These are phyloP conservation scores for Lordiphosa andalusiaca DNA, from an alignment of 2,888 invertebrate species.

Conservation along the genomic window DNA sequence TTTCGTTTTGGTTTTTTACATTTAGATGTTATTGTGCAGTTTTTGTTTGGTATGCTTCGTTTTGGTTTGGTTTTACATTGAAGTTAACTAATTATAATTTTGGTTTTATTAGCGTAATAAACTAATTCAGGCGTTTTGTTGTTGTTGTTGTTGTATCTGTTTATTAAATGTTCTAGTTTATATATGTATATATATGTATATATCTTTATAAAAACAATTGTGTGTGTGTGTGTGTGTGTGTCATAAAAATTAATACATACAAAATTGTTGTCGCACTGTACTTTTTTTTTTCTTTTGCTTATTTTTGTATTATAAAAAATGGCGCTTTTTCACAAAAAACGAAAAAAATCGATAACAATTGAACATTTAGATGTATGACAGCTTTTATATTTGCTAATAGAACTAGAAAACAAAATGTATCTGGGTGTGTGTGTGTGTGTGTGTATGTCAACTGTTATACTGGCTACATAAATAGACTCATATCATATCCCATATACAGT, in stretches of 20 bases:
- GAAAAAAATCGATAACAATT: constrained; percentile 50
- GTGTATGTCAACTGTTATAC: constrained; percentile 47
- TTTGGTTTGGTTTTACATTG: constrained; percentile 51
- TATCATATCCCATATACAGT: constrained; percentile 57
- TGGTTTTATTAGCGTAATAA: constrained; percentile 61
- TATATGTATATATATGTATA: constrained; percentile 40
- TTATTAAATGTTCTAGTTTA: constrained; percentile 13
- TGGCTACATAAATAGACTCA: constrained; percentile 45
- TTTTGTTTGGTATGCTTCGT: constrained; percentile 40
- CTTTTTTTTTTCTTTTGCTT: constrained; percentile 50
- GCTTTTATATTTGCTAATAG: constrained; percentile 28
- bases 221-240: constrained; percentile 35
- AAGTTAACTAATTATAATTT: constrained; percentile 61
- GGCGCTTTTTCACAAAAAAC: constrained; percentile 42
- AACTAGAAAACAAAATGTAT: constrained; percentile 34
- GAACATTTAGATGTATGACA: constrained; percentile 66
- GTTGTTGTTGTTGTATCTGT: constrained; percentile 52
- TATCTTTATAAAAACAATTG: constrained; percentile 63
- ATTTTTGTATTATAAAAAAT: constrained; percentile 36
- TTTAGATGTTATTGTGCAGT: constrained; percentile 77
- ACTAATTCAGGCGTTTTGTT: constrained; percentile 69
- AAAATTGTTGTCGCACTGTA: constrained; percentile 61
- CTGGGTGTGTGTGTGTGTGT: constrained; percentile 21
- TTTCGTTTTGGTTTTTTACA: constrained; percentile 41
- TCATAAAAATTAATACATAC: constrained; percentile 71